Evolutionary conservation across 2,797 vertebrate species (phyloP), one percentile per base, ranked within the genome.

Genomic region (Chelonia mydas): DNA sequence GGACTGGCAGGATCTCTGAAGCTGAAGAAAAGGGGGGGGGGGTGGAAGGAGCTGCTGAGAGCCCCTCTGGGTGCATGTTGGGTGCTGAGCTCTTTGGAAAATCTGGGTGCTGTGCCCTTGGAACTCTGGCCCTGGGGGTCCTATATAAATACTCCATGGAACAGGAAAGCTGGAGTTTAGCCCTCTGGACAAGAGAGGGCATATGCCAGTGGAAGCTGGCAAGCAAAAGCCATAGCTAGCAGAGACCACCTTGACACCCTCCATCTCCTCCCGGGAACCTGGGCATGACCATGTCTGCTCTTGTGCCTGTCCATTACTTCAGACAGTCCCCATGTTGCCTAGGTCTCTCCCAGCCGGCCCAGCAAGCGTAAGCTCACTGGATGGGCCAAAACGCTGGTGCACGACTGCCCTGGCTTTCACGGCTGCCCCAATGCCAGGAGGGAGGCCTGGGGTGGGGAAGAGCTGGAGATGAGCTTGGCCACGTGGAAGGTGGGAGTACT

Each of bases 341-440:
- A 82, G 49, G 33, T 50, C 86, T 87, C 3, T 59, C 95, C 90
- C 91, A 17, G 96, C 96, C 94, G 95, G 95, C 79, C 92, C 61
- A 51, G 28, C 59, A 54, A 90, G 96, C 96, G 94, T 97, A 97
- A 97, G 86, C 95, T 97, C 95, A 96, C 94, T 90, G 87, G 90
- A 90, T 97, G 97, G 96, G 97, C 95, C 93, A 8, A 37, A n/a
- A 19, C 16, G 11, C 41, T 49, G 94, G 77, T n/a, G 8, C 77
- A 4, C 2, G 5, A 11, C 49, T 37, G 33, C 11, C 72, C 91
- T 88, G 96, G 96, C 41, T 47, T 45, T 16, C 61, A 33, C 4
- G 4, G 65, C 41, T 76, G 41, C 45, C 27, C 23, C 72, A 23
- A 13, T 27, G 10, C 41, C 72, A 45, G 41, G 23, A 76, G 25